These are phyloP conservation scores for Zele albiditarsus DNA, from an alignment of 2,888 invertebrate species.

Conservation along the genomic window DNA sequence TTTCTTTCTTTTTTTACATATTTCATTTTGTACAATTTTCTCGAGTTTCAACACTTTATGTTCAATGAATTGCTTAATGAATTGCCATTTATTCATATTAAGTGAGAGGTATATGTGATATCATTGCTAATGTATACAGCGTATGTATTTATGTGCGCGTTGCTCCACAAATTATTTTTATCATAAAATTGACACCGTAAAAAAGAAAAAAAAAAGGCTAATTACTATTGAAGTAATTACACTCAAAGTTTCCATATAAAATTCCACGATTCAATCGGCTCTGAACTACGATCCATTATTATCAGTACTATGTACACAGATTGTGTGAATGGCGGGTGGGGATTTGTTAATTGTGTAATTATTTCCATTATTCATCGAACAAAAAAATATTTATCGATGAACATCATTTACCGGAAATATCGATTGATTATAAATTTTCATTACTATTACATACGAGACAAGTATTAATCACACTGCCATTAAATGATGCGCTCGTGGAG, in stretches of 20 bases:
- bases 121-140: not conserved
- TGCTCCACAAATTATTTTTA: not conserved
- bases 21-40: not conserved
- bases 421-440: constrained; percentile 1
- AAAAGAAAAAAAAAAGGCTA: not conserved
- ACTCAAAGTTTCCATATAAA: too few relatives aligned
- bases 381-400: not conserved
- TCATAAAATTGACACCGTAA: not conserved
- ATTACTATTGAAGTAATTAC: too few relatives aligned
- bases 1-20: not conserved
- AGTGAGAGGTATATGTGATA: not conserved
- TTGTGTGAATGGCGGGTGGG: not conserved
- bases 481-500: not conserved
- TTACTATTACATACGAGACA: not conserved
- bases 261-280: too few relatives aligned
- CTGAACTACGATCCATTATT: not conserved
- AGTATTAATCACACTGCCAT: not conserved
- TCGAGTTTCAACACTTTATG: not conserved
- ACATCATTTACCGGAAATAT: constrained; percentile 10
- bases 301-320: not conserved
- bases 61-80: not conserved
- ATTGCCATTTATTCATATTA: not conserved
- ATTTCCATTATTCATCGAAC: not conserved
- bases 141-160: not conserved
- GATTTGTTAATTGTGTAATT: not conserved